A percentile compares a stretch with the other conserved stretches of the same genome.
Evolutionary conservation across 2,888 invertebrate species (phyloP).

Genomic region (Endotricha flammealis): DNA sequence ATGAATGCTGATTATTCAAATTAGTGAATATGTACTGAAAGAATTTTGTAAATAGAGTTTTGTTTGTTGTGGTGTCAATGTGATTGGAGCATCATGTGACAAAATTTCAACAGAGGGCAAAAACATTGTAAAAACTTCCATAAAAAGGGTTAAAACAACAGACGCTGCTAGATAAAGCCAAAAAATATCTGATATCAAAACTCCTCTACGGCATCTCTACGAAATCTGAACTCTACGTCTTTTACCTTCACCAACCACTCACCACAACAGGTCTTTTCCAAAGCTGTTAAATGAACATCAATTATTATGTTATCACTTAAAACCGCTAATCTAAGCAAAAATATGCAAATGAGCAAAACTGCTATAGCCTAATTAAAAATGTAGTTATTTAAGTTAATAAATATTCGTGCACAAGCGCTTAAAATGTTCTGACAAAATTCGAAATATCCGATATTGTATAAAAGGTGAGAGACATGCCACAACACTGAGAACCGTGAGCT

Average conservation of each 20-base stretch:
- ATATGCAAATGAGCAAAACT: constrained; percentile 10
- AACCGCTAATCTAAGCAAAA: constrained; percentile 4
- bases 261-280: constrained; percentile 76
- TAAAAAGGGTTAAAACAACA: constrained; percentile 40
- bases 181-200: constrained; percentile 52
- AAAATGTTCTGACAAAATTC: background rate
- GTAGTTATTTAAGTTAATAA: constrained; percentile 7
- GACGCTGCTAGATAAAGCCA: constrained; percentile 54
- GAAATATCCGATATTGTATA: constrained; percentile 10
- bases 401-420: constrained; percentile 10
- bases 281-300: constrained; percentile 71
- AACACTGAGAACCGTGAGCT: constrained; percentile 53
- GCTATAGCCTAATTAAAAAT: background rate
- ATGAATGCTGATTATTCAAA: background rate
- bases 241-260: constrained; percentile 70
- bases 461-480: constrained; percentile 48
- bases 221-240: constrained; percentile 44
- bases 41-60: constrained; percentile 18
- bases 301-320: constrained; percentile 36
- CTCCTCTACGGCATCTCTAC: constrained; percentile 58
- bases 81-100: constrained; percentile 29
- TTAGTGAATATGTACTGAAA: constrained; percentile 6
- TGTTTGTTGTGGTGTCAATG: constrained; percentile 37
- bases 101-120: constrained; percentile 26
- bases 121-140: constrained; percentile 29